Conservation (phyloP, 2,888 invertebrate species). For the Limnephilus marmoratus region DNA sequence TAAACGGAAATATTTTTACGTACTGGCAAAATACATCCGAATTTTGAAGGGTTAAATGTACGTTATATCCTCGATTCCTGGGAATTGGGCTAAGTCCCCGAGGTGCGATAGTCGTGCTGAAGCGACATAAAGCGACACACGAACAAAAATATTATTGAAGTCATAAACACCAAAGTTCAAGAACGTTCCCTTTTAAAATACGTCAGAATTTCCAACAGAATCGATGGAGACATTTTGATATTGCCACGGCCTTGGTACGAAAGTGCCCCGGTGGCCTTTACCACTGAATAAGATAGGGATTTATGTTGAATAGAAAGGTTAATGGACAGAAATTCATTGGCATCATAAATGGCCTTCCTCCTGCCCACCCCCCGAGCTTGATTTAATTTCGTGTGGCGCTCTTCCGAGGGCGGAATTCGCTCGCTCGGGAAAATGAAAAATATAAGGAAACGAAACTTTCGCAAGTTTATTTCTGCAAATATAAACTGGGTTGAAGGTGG, state of each 20-base stretch:
- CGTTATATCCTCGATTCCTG: neutral
- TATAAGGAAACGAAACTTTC: neutral
- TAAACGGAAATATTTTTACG: too few relatives aligned
- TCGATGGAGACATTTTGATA: slow-evolving; percentile 28
- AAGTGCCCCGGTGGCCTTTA: slow-evolving; percentile 17
- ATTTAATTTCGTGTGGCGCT: neutral
- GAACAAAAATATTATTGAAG: neutral
- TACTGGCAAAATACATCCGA: too few relatives aligned
- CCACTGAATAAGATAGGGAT: slow-evolving; percentile 3
- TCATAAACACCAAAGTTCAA: slow-evolving; percentile 21
- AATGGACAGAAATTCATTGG: slow-evolving; percentile 11
- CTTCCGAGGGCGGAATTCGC: neutral
- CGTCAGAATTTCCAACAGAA: neutral
- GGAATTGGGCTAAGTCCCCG: neutral
- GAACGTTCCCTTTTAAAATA: neutral
- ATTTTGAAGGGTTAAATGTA: neutral
- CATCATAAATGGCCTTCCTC: slow-evolving; percentile 5
- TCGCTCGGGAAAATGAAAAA: neutral
- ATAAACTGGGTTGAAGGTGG: neutral
- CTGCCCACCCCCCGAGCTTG: neutral
- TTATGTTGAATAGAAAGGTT: neutral
- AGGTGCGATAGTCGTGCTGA: neutral
- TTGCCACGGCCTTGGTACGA: neutral
- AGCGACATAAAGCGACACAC: neutral
- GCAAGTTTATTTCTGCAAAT: neutral